A percentile compares a stretch with the other conserved stretches of the same genome.
Conservation (phyloP, 2,888 invertebrate genomes). For the Polydrusus tereticollis region DNA sequence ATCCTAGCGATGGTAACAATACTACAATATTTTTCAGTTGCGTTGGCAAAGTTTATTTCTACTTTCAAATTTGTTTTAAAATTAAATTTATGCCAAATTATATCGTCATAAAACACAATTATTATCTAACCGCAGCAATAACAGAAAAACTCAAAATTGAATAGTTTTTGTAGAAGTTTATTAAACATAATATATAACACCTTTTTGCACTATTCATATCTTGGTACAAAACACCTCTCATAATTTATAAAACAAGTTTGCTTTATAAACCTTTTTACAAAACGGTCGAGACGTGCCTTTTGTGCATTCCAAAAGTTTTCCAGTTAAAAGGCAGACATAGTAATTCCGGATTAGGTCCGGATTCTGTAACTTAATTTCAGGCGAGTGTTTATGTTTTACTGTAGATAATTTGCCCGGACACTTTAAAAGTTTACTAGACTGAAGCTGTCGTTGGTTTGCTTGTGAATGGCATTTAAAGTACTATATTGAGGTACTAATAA, state of each 20-base stretch:
- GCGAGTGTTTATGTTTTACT: not conserved
- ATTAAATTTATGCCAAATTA: too few species aligned
- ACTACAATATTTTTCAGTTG: too few species aligned
- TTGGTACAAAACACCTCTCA: not conserved
- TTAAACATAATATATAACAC: too few species aligned
- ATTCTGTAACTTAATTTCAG: constrained; percentile 10
- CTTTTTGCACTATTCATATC: not conserved
- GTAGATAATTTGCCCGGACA: not conserved
- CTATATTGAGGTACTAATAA: not conserved
- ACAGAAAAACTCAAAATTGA: too few species aligned
- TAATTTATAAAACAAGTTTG: not conserved
- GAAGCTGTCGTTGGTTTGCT: not conserved
- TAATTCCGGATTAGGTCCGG: constrained; percentile 11
- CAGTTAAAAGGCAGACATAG: constrained; percentile 14
- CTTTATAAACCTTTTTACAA: constrained; percentile 10
- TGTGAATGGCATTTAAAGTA: not conserved
- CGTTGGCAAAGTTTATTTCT: too few species aligned
- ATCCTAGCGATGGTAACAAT: too few species aligned
- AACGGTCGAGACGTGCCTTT: constrained; percentile 11
- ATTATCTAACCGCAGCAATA: too few species aligned
- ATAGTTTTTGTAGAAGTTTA: too few species aligned
- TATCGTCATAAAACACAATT: too few species aligned
- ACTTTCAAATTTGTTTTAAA: too few species aligned
- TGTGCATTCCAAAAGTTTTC: constrained; percentile 15
- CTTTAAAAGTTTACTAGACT: constrained; percentile 2